Evolutionary conservation across 2,113 vertebrate species (phyloP).

Genomic region (Penelope pileata): DNA sequence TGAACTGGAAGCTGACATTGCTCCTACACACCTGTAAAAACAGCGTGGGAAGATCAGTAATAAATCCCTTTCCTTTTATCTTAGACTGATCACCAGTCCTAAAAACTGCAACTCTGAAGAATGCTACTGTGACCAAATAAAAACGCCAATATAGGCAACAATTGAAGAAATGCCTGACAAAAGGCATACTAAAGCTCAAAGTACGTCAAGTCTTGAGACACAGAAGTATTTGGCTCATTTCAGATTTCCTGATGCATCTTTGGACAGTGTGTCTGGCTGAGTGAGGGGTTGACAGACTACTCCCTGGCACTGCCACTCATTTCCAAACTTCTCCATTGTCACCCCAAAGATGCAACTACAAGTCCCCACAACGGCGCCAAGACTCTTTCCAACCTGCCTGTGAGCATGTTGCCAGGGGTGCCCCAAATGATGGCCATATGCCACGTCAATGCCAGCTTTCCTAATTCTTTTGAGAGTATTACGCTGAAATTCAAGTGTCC

Average conservation of each 20-base stretch:
- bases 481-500: not conserved
- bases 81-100: not conserved
- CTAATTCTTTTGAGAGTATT: not conserved
- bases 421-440: not conserved
- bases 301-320: not conserved
- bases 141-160: not conserved
- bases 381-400: not conserved
- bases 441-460: not conserved
- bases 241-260: not conserved
- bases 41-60: not conserved
- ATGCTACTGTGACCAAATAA: not conserved
- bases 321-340: not conserved
- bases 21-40: not conserved
- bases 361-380: not conserved
- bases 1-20: not conserved
- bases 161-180: not conserved
- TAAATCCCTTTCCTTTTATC: not conserved
- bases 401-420: rapidly evolving
- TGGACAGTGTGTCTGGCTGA: not conserved
- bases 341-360: not conserved
- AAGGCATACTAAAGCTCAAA: not conserved
- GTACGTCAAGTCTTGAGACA: not conserved
- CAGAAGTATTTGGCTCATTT: not conserved
- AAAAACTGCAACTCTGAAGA: not conserved
- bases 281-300: not conserved